Percentiles rank a stretch among this genome's conserved stretches.
Evolutionary conservation across 2,888 invertebrate species (phyloP).

Genomic region (Cepaea hortensis): DNA sequence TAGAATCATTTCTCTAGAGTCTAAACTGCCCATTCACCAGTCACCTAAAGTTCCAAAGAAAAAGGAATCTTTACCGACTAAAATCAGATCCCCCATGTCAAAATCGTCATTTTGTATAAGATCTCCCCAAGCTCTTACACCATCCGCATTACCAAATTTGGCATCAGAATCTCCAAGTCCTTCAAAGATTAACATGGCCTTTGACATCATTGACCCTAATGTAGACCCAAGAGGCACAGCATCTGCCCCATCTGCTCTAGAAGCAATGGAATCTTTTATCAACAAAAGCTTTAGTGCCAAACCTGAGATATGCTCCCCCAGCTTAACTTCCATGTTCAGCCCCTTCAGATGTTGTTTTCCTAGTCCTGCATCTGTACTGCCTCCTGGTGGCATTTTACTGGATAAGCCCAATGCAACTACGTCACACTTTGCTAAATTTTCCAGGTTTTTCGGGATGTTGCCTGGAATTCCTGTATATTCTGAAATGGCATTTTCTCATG

Average conservation of each 20-base stretch:
- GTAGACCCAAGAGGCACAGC: constrained; percentile 46
- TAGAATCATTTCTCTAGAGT: constrained; percentile 16
- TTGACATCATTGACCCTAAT: constrained; percentile 70
- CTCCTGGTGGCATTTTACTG: not conserved
- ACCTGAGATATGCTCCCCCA: constrained; percentile 60
- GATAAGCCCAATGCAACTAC: constrained; percentile 20
- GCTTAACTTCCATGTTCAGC: constrained; percentile 52
- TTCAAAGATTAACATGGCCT: constrained; percentile 47
- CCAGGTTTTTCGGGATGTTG: constrained; percentile 47
- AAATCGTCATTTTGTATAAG: not conserved
- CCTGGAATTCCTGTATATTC: constrained; percentile 32
- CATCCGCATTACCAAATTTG: not conserved
- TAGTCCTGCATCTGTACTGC: constrained; percentile 28
- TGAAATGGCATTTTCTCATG: not conserved
- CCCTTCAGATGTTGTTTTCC: constrained; percentile 48
- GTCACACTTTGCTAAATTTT: constrained; percentile 49
- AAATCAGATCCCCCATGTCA: not conserved
- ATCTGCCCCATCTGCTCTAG: constrained; percentile 85
- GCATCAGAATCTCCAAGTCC: constrained; percentile 28
- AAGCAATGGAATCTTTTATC: constrained; percentile 96
- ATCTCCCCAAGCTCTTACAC: constrained; percentile 9
- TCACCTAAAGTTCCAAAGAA: not conserved
- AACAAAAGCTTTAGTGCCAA: constrained; percentile 94
- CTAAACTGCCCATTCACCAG: not conserved
- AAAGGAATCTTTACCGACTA: not conserved